Evolutionary conservation across 2,888 invertebrate genomes (phyloP), one percentile per base, ranked within the genome.

Genomic region (Drosophila putrida): DNA sequence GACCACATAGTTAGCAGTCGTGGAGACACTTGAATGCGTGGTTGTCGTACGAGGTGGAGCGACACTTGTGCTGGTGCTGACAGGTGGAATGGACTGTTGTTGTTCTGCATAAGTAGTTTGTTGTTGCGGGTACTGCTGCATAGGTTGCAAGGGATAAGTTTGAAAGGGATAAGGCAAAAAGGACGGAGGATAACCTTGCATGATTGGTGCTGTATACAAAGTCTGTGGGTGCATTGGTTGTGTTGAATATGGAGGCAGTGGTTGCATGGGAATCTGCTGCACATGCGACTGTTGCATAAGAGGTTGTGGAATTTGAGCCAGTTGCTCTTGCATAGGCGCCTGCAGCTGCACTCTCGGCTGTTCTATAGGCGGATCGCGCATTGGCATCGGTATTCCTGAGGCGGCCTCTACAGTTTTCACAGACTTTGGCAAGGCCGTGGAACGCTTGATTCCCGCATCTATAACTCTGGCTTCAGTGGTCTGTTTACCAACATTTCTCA

Each of bases 391-490:
- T 9, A 8, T 20, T 8, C 27, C 27, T 43, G 25, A n/a, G 39
- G 11, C 4, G 39, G 38, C 10, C 36, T 39, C 25, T 9, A 15
- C 28, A 27, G 9, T 28, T 9, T n/a, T 31, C 31, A 41, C 38
- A n/a, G 28, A 8, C 4, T 33, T 49, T n/a, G 15, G 15, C 4
- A 41, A 20, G 4, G n/a, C 39, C 25, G 38, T 27, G 0, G 25
- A 53, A 1, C 60, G 53, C 4, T 20, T 67, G 0, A 72, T 33
- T 3, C 80, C 73, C 0, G 80, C 73, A 70, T 87, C 85, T 13
- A 82, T 69, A 0, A 78, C 58, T 31, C 73, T 83, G 11, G 68
- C 67, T 0, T 69, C 35, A n/a, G 61, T 53, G 8, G 31, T 13
- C n/a, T 28, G 31, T 2, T 61, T 71, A 6, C 20, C 39, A 20